Percentiles rank a stretch among this genome's conserved stretches.
These are phyloP conservation scores for Monodelphis domestica DNA, from an alignment of 2,797 vertebrate genomes.

Conservation along the genomic window DNA sequence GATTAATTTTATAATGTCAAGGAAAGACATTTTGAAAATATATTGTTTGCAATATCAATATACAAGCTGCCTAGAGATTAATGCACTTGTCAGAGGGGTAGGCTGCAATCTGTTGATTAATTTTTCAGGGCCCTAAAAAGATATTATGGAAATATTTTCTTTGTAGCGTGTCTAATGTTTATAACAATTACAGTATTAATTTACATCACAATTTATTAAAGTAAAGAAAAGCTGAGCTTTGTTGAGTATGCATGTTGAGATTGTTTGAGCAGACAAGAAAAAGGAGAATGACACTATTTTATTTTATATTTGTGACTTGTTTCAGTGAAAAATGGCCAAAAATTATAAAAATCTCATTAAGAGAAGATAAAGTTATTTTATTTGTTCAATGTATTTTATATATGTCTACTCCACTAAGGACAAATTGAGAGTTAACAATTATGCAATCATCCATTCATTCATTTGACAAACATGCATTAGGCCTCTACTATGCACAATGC, in stretches of 20 bases:
- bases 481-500: not conserved
- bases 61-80: constrained; percentile 58
- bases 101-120: constrained; percentile 38
- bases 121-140: constrained; percentile 48
- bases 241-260: constrained; percentile 30
- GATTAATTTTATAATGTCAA: constrained; percentile 66
- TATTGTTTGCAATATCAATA: constrained; percentile 57
- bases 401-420: not conserved
- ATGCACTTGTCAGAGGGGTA: constrained; percentile 61
- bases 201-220: constrained; percentile 59
- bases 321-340: not conserved
- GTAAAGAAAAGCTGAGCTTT: not conserved
- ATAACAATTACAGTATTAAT: constrained; percentile 35
- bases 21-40: constrained; percentile 62
- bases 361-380: not conserved
- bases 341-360: constrained; percentile 3
- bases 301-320: constrained; percentile 17
- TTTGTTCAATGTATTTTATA: not conserved
- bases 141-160: constrained; percentile 51
- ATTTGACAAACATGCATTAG: constrained; percentile 1
- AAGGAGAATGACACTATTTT: not conserved
- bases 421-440: not conserved
- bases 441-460: not conserved
- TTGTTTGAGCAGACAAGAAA: constrained; percentile 39
- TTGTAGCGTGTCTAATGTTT: constrained; percentile 28